Conservation (phyloP, 2,888 invertebrate genomes). For the Chrysodeixis includens region DNA sequence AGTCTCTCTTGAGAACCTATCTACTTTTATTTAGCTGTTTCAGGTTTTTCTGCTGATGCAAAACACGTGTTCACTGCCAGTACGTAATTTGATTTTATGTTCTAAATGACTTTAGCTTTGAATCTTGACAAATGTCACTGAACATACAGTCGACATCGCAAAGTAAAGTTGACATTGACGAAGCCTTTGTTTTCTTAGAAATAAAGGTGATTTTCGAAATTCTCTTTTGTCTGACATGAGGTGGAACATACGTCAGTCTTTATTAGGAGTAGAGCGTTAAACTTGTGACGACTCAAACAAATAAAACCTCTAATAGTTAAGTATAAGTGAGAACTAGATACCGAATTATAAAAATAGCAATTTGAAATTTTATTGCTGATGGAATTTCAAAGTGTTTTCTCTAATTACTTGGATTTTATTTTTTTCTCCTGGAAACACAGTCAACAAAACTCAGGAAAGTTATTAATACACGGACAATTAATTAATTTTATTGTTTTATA, state of each 20-base stretch:
- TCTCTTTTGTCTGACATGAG: not conserved
- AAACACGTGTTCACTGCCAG: constrained; percentile 42
- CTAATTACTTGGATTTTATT: too few relatives aligned
- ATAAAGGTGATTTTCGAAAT: constrained; percentile 4
- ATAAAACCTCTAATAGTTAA: not conserved
- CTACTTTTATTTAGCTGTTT: constrained; percentile 29
- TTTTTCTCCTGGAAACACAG: too few relatives aligned
- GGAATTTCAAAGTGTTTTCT: too few relatives aligned
- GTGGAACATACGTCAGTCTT: constrained; percentile 21
- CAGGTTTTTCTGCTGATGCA: constrained; percentile 49
- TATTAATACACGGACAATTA: too few relatives aligned
- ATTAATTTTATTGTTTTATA: too few relatives aligned
- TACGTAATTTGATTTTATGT: constrained; percentile 50
- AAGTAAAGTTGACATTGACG: not conserved
- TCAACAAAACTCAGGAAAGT: too few relatives aligned
- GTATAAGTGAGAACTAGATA: too few relatives aligned
- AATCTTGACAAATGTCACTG: constrained; percentile 49
- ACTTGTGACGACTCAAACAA: constrained; percentile 40
- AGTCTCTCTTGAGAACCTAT: not conserved
- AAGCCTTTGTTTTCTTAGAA: not conserved
- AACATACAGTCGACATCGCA: constrained; percentile 6
- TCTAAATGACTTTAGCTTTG: constrained; percentile 21
- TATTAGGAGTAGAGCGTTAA: constrained; percentile 42
- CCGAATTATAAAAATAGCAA: too few relatives aligned
- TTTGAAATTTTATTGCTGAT: too few relatives aligned